A percentile compares a stretch with the other conserved stretches of the same genome.
Evolutionary conservation across 2,797 vertebrate species (phyloP).

Genomic region (Intellagama lesueurii): DNA sequence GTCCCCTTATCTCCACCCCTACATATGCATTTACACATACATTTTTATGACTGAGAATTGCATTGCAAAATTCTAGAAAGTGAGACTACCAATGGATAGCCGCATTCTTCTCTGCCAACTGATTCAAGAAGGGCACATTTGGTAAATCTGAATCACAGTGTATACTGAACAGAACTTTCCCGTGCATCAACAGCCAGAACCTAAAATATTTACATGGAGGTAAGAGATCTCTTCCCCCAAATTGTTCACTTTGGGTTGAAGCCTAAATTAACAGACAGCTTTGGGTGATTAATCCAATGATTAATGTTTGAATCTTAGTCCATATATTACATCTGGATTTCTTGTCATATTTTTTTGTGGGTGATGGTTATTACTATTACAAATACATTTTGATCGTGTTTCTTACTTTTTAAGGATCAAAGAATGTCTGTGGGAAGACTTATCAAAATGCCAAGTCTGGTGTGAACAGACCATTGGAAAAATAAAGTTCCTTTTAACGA

Average conservation of each 20-base stretch:
- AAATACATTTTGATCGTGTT: not conserved
- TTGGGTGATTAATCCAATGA: not conserved
- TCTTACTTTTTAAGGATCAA: not conserved
- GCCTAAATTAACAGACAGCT: not conserved
- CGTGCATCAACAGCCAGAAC: no score
- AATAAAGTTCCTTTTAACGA: conserved; percentile 75
- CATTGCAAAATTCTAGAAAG: not conserved
- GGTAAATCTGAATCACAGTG: not conserved
- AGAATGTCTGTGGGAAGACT: conserved; percentile 34
- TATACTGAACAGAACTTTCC: no score
- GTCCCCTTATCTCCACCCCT: no score
- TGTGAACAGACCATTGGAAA: conserved; percentile 68
- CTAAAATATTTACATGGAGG: no score
- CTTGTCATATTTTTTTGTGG: conserved; percentile 30
- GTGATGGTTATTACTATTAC: conserved; percentile 34
- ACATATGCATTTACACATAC: no score
- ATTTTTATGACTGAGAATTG: not conserved
- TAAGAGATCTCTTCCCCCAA: not conserved
- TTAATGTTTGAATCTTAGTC: no score
- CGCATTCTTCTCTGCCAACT: not conserved
- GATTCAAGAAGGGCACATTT: not conserved
- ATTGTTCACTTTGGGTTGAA: not conserved
- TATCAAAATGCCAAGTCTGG: conserved; percentile 73
- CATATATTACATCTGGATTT: conserved; percentile 49
- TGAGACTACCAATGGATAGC: not conserved